Conservation (phyloP, 1,140 invertebrate species). For the Penaeus chinensis region DNA sequence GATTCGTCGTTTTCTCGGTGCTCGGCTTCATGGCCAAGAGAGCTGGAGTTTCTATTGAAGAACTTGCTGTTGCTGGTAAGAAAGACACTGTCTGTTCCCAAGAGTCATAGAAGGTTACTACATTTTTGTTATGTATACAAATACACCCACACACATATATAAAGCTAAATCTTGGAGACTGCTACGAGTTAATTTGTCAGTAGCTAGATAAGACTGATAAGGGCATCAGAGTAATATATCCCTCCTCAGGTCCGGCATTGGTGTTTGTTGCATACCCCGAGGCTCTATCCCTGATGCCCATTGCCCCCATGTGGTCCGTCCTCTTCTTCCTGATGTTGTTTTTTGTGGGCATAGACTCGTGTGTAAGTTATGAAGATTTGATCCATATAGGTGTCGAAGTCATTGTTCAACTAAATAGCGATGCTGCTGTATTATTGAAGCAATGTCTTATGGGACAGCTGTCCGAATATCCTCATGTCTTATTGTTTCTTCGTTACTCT, state of each 20-base stretch:
- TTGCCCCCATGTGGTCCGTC: constrained; percentile 71
- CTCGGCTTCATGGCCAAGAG: constrained; percentile 79
- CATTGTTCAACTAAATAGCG: no score
- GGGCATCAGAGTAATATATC: background rate
- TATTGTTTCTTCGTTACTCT: no score
- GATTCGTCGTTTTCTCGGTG: constrained; percentile 70
- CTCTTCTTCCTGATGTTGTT: constrained; percentile 72
- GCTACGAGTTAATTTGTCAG: no score
- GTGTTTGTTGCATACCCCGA: constrained; percentile 73
- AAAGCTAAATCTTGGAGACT: no score
- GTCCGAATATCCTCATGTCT: no score
- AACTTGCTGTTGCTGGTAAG: constrained; percentile 61
- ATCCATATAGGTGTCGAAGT: no score
- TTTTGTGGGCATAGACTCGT: constrained; percentile 66
- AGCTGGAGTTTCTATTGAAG: constrained; percentile 68
- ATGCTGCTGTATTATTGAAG: no score
- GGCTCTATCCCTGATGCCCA: constrained; percentile 70
- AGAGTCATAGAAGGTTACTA: no score
- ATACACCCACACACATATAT: no score
- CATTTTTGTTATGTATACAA: no score
- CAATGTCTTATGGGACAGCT: background rate
- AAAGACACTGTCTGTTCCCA: background rate
- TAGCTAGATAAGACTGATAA: no score
- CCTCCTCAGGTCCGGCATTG: constrained; percentile 68
- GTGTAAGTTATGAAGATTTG: constrained; percentile 25